Evolutionary conservation across 2,888 invertebrate species (phyloP).

Genomic region (Lingula anatina): DNA sequence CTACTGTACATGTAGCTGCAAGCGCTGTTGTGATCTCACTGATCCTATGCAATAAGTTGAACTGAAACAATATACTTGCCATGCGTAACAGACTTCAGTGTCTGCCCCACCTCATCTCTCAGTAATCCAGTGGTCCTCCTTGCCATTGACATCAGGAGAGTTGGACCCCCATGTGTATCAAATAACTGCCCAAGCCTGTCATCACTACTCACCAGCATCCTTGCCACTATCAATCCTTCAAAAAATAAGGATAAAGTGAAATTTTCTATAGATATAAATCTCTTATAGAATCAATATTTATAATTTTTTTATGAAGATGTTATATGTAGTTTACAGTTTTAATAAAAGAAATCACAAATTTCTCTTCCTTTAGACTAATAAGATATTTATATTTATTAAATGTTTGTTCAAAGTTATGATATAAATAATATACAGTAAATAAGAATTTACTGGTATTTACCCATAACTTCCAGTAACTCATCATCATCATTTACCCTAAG

Average conservation of each 20-base stretch:
- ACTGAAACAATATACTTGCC: constrained; percentile 12
- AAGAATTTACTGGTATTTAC: no score
- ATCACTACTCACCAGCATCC: constrained; percentile 26
- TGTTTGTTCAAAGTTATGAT: no score
- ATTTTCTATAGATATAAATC: no score
- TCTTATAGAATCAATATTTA: no score
- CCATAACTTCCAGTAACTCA: constrained; percentile 28
- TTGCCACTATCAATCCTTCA: constrained; percentile 25
- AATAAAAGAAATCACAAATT: no score
- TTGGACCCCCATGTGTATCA: constrained; percentile 27
- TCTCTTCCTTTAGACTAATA: no score
- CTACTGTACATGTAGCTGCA: no score
- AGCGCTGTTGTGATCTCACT: no score
- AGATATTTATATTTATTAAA: no score
- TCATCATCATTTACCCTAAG: constrained; percentile 30
- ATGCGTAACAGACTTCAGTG: constrained; percentile 23
- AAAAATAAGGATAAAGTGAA: background rate
- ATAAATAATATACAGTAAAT: no score
- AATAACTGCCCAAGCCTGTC: constrained; percentile 26
- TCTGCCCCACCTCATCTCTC: constrained; percentile 21
- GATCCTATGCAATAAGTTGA: background rate
- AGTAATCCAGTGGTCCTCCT: constrained; percentile 19
- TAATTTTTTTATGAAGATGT: no score
- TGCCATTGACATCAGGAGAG: constrained; percentile 25
- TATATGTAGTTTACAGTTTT: no score